phyloP scores from a whole-genome alignment of 2,113 vertebrate genomes.

The Tympanuchus pallidicinctus region DNA sequence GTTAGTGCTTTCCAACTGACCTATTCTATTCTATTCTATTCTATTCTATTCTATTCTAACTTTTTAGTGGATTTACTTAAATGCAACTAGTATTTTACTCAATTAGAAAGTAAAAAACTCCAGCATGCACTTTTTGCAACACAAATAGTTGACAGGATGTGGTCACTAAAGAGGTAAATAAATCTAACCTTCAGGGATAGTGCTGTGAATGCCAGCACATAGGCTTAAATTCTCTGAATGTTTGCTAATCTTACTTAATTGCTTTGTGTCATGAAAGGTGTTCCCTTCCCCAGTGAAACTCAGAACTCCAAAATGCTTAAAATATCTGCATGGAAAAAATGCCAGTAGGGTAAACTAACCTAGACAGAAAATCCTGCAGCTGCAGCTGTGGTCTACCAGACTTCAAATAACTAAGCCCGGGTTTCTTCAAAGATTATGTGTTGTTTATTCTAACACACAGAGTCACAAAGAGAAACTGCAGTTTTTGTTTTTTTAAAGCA shows the following conservation, averaged over 20 bases:
- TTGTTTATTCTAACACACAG: not conserved
- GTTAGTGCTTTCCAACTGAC: not conserved
- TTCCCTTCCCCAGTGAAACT: not conserved
- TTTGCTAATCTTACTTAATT: slow-evolving; percentile 15
- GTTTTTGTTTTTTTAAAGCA: not conserved
- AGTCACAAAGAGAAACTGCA: not conserved
- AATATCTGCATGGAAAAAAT: not conserved
- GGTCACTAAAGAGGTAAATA: not conserved
- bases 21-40: not conserved
- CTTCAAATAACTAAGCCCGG: not conserved
- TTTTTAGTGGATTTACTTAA: not conserved
- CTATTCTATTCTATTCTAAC: not conserved
- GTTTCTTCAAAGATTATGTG: not conserved
- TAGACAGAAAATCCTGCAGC: not conserved
- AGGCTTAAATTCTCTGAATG: slow-evolving; percentile 7
- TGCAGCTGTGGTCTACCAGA: not conserved
- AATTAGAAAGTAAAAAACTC: not conserved
- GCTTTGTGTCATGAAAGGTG: not conserved
- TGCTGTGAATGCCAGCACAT: not conserved
- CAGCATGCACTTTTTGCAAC: not conserved
- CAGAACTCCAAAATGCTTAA: not conserved
- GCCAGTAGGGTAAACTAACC: not conserved
- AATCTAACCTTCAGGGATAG: not conserved
- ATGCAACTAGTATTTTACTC: not conserved
- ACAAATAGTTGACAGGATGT: not conserved